phyloP scores from a whole-genome alignment of 2,888 invertebrate genomes.

The Cheilosia pagana region DNA sequence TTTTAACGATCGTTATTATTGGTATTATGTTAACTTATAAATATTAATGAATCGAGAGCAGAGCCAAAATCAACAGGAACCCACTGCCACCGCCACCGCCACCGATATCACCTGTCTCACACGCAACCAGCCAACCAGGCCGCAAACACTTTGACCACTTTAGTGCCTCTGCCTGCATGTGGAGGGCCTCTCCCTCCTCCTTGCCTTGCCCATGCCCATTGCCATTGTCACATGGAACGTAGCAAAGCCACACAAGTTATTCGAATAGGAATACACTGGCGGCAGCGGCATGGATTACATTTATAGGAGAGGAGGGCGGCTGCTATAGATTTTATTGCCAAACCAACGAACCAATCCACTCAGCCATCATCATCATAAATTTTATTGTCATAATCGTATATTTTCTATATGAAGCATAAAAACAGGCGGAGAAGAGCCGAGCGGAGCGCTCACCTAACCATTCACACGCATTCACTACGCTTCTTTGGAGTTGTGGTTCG shows the following conservation, averaged over 20 bases:
- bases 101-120: constrained; percentile 73
- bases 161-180: constrained; percentile 9
- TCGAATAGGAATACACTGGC: constrained; percentile 19
- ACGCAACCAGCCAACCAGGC: constrained; percentile 71
- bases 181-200: constrained; percentile 17
- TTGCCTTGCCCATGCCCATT: too few relatives aligned
- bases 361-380: constrained; percentile 75
- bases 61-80: constrained; percentile 62
- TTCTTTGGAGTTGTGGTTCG: constrained; percentile 44
- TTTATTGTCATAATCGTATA: constrained; percentile 75
- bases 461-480: constrained; percentile 73
- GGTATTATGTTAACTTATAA: constrained; percentile 74
- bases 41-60: constrained; percentile 70
- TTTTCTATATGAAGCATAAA: constrained; percentile 75
- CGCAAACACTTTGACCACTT: constrained; percentile 68
- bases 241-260: constrained; percentile 15
- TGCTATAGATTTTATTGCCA: constrained; percentile 75
- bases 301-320: constrained; percentile 65
- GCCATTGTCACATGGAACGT: constrained; percentile 37
- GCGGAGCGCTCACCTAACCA: constrained; percentile 57
- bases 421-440: constrained; percentile 64
- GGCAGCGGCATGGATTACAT: constrained; percentile 53
- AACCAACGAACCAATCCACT: constrained; percentile 75
- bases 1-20: constrained; percentile 72
- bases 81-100: constrained; percentile 42